Evolutionary conservation across 2,113 vertebrate genomes (phyloP), one percentile per base, ranked within the genome.

Genomic region (Ramphastos sulfuratus): DNA sequence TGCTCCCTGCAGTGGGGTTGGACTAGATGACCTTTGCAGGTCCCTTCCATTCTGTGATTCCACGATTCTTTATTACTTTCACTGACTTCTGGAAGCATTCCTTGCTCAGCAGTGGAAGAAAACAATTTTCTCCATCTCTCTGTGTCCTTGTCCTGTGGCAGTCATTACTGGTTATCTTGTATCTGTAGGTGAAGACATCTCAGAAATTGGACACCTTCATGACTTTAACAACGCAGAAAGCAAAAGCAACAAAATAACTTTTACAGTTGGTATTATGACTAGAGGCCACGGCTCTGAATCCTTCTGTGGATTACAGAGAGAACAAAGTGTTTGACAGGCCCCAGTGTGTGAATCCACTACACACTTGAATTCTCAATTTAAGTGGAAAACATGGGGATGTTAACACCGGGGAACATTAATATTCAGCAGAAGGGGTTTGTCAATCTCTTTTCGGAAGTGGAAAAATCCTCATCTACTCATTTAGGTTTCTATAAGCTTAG

Each of bases 301-400:
- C 63, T 95, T 93, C 75, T 90, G 58, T 69, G 90, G 37, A 89
- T 90, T 90, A 87, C 88, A 94, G 86, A 91, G 80, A 93, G 88
- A 94, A 80, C 88, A 27, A 97, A 93, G 15, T 83, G 71, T 87
- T 89, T 96, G 81, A 95, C 83, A 95, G 87, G 64, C 95, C 63
- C 58, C 73, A 94, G 66, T 30, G 89, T 28, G 9, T 80, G 80
- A 96, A 97, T 94, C 67, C 35, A 81, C 85, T 50, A 48, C 30
- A 93, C 37, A 44, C n/a, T 60, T 86, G 71, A 91, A 77, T 87
- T 84, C 88, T 79, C 56, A 86, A 31, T 87, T 92, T 61, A 50
- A 92, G 33, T 89, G 72, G 64, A 94, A 93, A 94, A 89, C 35
- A 59, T 27, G 55, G 24, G 15, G 33, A 74, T 92, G 23, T 90